Conservation (phyloP, 1,140 invertebrate species). For the Drosophila melanica region DNA sequence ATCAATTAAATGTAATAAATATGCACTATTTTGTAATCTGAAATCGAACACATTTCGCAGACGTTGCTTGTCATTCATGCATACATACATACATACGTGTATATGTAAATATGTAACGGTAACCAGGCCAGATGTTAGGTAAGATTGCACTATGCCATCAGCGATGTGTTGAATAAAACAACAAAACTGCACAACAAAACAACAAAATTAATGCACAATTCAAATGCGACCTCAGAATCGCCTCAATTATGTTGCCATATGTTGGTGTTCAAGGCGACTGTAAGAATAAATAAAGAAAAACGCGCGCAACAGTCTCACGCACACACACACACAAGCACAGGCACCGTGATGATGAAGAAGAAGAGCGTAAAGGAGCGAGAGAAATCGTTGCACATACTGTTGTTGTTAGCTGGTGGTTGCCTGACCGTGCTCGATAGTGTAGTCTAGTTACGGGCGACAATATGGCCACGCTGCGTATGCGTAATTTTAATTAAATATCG, state of each 20-base stretch:
- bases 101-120: not conserved
- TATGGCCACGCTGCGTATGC: conserved; percentile 25
- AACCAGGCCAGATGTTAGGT: conserved; percentile 44
- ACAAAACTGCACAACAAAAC: conserved; percentile 10
- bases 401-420: not conserved
- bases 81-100: not conserved
- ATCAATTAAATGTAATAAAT: too few species aligned
- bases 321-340: conserved; percentile 28
- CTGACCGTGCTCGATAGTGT: conserved; percentile 22
- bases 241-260: conserved; percentile 71
- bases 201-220: conserved; percentile 26
- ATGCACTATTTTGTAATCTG: too few species aligned
- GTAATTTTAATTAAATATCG: conserved; percentile 31
- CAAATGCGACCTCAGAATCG: conserved; percentile 49
- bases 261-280: conserved; percentile 35
- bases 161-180: conserved; percentile 46
- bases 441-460: conserved; percentile 42
- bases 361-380: not conserved
- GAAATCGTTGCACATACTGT: conserved; percentile 6
- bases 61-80: too few species aligned
- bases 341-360: not conserved
- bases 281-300: conserved; percentile 44
- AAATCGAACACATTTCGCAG: too few species aligned
- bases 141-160: conserved; percentile 29
- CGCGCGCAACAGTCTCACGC: conserved; percentile 57